A percentile compares a stretch with the other conserved stretches of the same genome.
Evolutionary conservation across 1,140 invertebrate genomes (phyloP).

Genomic region (Delia radicum): DNA sequence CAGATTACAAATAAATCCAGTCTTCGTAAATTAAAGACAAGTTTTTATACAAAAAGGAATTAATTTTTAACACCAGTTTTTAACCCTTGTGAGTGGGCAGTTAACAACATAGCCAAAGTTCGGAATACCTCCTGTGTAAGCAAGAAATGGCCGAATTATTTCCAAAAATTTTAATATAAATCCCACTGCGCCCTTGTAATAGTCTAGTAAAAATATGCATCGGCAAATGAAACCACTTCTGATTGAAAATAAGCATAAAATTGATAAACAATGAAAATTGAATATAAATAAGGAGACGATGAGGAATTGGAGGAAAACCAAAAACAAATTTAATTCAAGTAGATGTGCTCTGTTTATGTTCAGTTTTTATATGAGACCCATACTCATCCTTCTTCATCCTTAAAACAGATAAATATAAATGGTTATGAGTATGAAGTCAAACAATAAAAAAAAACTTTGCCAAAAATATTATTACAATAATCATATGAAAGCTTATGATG

Average conservation of each 20-base stretch:
- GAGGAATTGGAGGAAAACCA: neutral
- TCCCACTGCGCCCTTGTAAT: too few species aligned
- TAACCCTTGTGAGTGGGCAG: too few species aligned
- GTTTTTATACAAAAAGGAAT: too few species aligned
- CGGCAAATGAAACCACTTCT: neutral
- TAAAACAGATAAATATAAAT: neutral
- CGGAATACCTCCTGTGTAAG: neutral
- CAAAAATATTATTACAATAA: conserved; percentile 20
- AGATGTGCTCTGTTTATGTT: conserved; percentile 3
- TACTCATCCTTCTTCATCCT: neutral
- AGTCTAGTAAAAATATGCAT: too few species aligned
- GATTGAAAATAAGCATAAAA: conserved; percentile 49
- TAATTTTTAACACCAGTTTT: too few species aligned
- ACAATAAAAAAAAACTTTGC: conserved; percentile 2
- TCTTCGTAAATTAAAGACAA: too few species aligned
- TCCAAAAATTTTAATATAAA: too few species aligned
- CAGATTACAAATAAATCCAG: too few species aligned
- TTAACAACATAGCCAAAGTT: too few species aligned
- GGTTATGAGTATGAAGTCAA: neutral
- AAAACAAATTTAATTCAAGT: neutral
- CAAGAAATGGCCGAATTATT: too few species aligned
- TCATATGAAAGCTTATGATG: conserved; percentile 10
- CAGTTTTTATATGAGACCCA: neutral
- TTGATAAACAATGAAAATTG: conserved; percentile 53
- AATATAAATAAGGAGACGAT: neutral